These are phyloP conservation scores for Aphaenogaster rudis DNA, from an alignment of 1,140 invertebrate species.

Conservation along the genomic window DNA sequence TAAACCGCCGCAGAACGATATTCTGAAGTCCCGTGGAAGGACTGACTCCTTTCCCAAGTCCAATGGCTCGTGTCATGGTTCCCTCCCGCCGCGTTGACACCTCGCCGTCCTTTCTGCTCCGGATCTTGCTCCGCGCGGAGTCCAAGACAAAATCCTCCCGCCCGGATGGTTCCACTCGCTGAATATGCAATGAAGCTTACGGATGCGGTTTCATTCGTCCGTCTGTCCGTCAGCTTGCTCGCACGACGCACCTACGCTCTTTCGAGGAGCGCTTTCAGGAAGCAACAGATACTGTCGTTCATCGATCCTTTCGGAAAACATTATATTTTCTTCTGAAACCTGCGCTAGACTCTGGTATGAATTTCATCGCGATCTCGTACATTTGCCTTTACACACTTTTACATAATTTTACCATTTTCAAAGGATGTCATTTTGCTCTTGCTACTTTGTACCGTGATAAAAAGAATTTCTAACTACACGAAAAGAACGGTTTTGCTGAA, in stretches of 20 bases:
- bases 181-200: slow-evolving; percentile 85
- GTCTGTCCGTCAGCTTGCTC: slow-evolving; percentile 73
- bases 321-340: slow-evolving; percentile 15
- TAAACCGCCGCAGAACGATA: slow-evolving; percentile 80
- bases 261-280: slow-evolving; percentile 16
- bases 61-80: slow-evolving; percentile 73
- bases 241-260: slow-evolving; percentile 21
- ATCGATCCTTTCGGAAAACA: slow-evolving; percentile 38
- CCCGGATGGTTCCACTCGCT: slow-evolving; percentile 70
- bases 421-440: neutral
- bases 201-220: slow-evolving; percentile 76
- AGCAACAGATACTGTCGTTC: slow-evolving; percentile 58
- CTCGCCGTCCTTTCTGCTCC: neutral
- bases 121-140: slow-evolving; percentile 29
- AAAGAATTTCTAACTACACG: slow-evolving; percentile 12
- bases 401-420: slow-evolving; percentile 26
- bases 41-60: slow-evolving; percentile 74
- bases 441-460: neutral
- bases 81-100: slow-evolving; percentile 64
- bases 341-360: neutral
- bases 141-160: slow-evolving; percentile 81
- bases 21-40: slow-evolving; percentile 69
- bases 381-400: slow-evolving; percentile 28
- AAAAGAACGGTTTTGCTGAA: too few relatives aligned
- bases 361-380: neutral